A percentile compares a stretch with the other conserved stretches of the same genome.
Conservation (phyloP, 1,140 invertebrate species). For the Carposina sasakii region DNA sequence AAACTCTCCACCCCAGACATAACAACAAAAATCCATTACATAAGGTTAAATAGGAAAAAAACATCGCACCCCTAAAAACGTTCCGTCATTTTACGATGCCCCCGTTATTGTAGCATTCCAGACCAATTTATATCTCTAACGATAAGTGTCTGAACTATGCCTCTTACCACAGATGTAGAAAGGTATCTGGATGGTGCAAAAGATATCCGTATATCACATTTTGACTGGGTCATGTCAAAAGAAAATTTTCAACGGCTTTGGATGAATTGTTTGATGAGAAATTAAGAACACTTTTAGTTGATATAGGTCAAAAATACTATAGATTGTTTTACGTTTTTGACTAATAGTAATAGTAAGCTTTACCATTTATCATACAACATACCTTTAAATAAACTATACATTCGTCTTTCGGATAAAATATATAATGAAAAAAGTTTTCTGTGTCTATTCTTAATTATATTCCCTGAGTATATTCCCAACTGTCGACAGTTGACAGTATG, state of each 20-base stretch:
- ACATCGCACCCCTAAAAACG: too few species aligned
- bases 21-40: too few species aligned
- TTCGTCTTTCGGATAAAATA: not conserved
- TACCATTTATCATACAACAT: not conserved
- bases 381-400: not conserved
- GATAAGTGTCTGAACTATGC: constrained; percentile 43
- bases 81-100: constrained; percentile 51
- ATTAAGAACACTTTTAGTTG: not conserved
- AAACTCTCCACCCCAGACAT: too few species aligned
- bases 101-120: constrained; percentile 55
- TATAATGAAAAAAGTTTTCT: not conserved
- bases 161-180: not conserved
- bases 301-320: not conserved
- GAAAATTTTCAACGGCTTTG: too few species aligned
- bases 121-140: constrained; percentile 67
- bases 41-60: too few species aligned
- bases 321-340: not conserved
- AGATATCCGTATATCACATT: too few species aligned
- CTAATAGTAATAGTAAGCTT: not conserved
- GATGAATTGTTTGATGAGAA: not conserved
- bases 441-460: not conserved
- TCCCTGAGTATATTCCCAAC: not conserved
- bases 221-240: too few species aligned
- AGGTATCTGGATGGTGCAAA: not conserved
- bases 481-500: not conserved